Conservation (phyloP, 2,797 vertebrate genomes). For the Coregonus suidteri region DNA sequence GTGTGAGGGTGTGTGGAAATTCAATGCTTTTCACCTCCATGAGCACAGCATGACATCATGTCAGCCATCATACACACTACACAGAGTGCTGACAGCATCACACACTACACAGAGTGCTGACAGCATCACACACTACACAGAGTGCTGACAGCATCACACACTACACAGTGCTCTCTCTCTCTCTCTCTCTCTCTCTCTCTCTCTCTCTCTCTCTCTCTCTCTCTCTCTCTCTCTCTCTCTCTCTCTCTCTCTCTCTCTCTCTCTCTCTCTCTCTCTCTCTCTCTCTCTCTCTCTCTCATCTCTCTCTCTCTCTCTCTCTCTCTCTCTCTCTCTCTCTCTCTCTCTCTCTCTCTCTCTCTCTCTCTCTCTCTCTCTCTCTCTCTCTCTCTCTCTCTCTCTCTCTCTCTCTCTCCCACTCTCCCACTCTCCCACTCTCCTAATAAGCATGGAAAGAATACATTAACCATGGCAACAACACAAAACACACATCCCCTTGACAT, state of each 20-base stretch:
- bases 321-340: no score
- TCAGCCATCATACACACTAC: not conserved
- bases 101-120: not conserved
- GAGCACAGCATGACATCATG: conserved; percentile 38
- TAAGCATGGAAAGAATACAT: not conserved
- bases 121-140: not conserved
- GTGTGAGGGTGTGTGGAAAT: not conserved
- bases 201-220: no score
- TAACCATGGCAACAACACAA: conserved; percentile 3
- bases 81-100: not conserved
- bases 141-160: not conserved
- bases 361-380: no score
- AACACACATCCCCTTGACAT: conserved; percentile 49
- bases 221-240: no score
- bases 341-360: no score
- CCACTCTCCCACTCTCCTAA: not conserved
- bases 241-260: no score
- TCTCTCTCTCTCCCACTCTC: no score
- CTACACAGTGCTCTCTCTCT: not conserved
- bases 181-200: no score
- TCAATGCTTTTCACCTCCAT: not conserved
- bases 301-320: no score
- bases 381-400: no score
- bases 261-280: no score
- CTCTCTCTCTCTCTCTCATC: no score